Evolutionary conservation across 2,797 vertebrate genomes (phyloP).

Genomic region (Enteromius fasciolatus): DNA sequence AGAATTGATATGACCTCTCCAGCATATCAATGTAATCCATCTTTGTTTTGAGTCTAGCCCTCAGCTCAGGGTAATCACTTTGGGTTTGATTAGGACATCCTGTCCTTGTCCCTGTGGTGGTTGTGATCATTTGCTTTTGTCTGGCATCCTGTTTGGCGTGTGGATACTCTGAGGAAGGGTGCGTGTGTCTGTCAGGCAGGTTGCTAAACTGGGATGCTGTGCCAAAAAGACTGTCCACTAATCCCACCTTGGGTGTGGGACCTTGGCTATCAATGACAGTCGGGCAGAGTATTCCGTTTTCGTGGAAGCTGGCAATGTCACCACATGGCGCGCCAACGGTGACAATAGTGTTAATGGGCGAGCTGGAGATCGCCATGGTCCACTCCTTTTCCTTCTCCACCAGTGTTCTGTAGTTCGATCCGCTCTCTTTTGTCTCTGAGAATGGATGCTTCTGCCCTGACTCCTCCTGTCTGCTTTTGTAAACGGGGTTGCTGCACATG

Average conservation of each 20-base stretch:
- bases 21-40: constrained; percentile 99
- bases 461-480: constrained; percentile 86
- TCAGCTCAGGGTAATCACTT: constrained; percentile 91
- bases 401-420: constrained; percentile 84
- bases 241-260: constrained; percentile 81
- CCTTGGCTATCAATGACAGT: constrained; percentile 85
- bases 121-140: constrained; percentile 88
- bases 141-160: constrained; percentile 88
- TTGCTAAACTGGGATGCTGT: constrained; percentile 90
- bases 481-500: constrained; percentile 90
- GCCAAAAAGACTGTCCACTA: constrained; percentile 94
- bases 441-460: constrained; percentile 70
- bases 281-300: constrained; percentile 88
- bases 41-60: constrained; percentile 95
- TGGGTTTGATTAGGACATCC: constrained; percentile 84
- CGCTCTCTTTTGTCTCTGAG: constrained; percentile 75
- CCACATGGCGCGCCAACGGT: constrained; percentile 74
- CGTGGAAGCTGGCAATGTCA: constrained; percentile 80
- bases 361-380: constrained; percentile 86
- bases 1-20: constrained; percentile 97
- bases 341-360: constrained; percentile 90
- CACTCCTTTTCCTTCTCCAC: constrained; percentile 92
- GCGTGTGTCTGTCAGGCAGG: constrained; percentile 80
- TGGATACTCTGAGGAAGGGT: constrained; percentile 84
- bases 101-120: constrained; percentile 80